Base-by-base conservation (phyloP, 2,888 invertebrate species). In the Ommatoiulus sabulosus region DNA sequence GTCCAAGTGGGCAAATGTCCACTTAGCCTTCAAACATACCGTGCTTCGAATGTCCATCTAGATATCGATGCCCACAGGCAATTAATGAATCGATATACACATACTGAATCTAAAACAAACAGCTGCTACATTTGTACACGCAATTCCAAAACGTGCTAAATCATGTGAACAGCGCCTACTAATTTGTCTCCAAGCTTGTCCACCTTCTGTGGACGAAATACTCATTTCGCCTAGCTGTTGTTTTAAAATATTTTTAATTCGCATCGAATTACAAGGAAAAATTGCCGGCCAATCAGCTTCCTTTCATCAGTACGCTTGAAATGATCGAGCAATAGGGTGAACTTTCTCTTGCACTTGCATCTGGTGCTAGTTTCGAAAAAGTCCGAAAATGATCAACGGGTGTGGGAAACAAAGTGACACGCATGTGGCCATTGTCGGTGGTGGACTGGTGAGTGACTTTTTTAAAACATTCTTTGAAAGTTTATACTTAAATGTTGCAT, bases 391-490 rank as follows among this genome's bases (percentile, higher is more conserved):
- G 24, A 86, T 17, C 12, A 86, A 44, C 46, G 86, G 20, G 7
- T 5, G 15, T 10, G 4, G 5, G 24, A 86, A 86, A 24, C n/a
- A 48, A 6, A 20, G n/a, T 44, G 57, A 87, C n/a, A 35, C 24
- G 3, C 10, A 85, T n/a, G 88, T 88, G 17, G 88, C 88, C 24
- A 84, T 88, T 15, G 57, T 88, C 0, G 88, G 88, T n/a, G 88
- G 88, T 72, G 88, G 88, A 44, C 43, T 88, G 88, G 88, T 88
- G 46, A 88, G 63, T 88, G 10, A 88, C 35, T 35, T 24, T 52
- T 46, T 86, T 86, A 35, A 44, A 86, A 12, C 17, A 52, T 52
- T 52, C 17, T 52, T 8, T 7, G 48, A 48, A 48, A 52, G 1
- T 52, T 52, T 12, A 0, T 17, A 52, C 4, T 52, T 12, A 15